phyloP scores from a whole-genome alignment of 2,888 invertebrate genomes.

The Xestobium rufovillosum region DNA sequence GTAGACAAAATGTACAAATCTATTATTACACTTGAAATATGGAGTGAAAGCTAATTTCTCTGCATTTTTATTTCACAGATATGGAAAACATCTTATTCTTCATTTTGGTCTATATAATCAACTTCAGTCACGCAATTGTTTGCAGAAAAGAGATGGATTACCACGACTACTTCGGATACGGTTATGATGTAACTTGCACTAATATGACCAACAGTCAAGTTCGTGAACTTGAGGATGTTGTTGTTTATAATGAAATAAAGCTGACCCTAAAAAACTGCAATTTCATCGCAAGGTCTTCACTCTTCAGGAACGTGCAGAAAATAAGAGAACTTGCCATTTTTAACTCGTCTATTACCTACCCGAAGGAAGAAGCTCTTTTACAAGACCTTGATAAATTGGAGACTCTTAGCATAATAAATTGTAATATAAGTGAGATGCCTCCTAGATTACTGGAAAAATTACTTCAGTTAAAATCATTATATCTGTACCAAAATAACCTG shows the following conservation, averaged over 20 bases:
- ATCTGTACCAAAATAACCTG: constrained; percentile 26
- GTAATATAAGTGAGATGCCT: neutral
- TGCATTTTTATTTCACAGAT: neutral
- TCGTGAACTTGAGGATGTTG: constrained; percentile 30
- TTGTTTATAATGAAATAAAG: constrained; percentile 34
- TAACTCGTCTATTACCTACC: neutral
- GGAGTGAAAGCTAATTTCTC: neutral
- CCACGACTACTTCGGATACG: constrained; percentile 34
- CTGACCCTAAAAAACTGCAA: constrained; percentile 33
- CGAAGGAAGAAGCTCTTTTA: neutral
- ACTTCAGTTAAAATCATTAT: constrained; percentile 21
- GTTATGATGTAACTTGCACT: constrained; percentile 36
- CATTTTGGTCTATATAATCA: neutral
- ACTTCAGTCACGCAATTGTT: neutral
- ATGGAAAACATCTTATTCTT: neutral
- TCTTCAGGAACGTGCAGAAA: neutral
- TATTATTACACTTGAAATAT: no score
- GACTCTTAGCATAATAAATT: neutral
- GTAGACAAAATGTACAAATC: no score
- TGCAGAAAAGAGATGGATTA: constrained; percentile 22
- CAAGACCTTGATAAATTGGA: neutral
- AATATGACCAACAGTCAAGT: constrained; percentile 22
- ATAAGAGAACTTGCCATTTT: neutral
- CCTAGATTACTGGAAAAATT: constrained; percentile 17
- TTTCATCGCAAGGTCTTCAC: constrained; percentile 18